Conservation (phyloP, 2,113 vertebrate species). For the Corvus moneduloides region DNA sequence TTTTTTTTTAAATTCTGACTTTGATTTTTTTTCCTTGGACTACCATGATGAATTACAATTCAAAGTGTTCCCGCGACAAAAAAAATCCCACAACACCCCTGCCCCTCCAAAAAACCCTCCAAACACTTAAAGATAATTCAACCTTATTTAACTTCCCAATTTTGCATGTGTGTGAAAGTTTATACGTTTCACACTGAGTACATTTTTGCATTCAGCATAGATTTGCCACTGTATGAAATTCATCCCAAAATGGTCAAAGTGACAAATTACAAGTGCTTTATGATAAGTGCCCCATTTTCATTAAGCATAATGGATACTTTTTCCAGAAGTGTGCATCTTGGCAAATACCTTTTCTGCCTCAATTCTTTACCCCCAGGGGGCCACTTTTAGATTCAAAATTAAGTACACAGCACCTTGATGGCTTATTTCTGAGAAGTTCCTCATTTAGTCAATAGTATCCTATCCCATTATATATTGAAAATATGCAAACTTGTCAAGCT, state of each 20-base stretch:
- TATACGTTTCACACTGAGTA: background rate
- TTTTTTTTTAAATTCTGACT: background rate
- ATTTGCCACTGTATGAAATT: background rate
- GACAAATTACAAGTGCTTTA: conserved; percentile 15
- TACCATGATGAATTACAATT: background rate
- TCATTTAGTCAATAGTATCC: background rate
- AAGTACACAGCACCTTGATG: background rate
- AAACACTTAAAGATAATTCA: background rate
- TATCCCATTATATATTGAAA: background rate
- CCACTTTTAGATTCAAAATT: background rate
- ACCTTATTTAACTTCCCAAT: background rate
- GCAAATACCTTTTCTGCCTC: background rate
- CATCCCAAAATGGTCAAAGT: background rate
- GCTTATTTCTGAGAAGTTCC: conserved; percentile 12
- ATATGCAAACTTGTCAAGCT: background rate
- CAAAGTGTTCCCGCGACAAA: background rate
- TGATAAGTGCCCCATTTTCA: conserved; percentile 3
- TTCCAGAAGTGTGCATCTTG: background rate
- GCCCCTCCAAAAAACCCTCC: fast-evolving
- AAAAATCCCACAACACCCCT: background rate
- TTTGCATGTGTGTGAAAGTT: background rate
- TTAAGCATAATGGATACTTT: conserved; percentile 1
- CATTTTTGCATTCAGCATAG: background rate
- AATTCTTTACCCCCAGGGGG: background rate
- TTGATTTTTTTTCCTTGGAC: background rate